These are phyloP conservation scores for Pipistrellus pipistrellus DNA, from an alignment of 2,797 vertebrate species.

Conservation along the genomic window DNA sequence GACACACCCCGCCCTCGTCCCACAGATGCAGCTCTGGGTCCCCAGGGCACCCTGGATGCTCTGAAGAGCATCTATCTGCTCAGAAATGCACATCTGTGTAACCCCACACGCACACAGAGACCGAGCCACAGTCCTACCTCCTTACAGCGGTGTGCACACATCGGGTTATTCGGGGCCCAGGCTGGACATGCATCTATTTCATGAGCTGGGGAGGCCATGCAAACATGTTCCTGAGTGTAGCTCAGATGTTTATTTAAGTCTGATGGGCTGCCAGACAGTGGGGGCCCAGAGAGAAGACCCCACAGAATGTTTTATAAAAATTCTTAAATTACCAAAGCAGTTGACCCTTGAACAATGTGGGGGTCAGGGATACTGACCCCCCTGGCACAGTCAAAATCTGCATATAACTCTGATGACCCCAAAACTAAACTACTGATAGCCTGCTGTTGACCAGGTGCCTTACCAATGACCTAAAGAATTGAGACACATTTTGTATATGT, in stretches of 20 bases:
- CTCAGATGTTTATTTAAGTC: constrained; percentile 34
- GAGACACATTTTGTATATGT: not conserved
- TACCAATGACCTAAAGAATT: not conserved
- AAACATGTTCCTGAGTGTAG: not conserved
- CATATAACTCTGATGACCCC: not conserved
- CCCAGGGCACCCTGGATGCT: not conserved
- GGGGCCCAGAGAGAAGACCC: not conserved
- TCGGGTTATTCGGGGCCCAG: not conserved
- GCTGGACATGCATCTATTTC: not conserved
- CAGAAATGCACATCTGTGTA: not conserved
- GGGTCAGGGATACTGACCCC: not conserved
- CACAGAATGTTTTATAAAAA: not conserved
- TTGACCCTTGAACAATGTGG: not conserved
- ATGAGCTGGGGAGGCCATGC: not conserved
- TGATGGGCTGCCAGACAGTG: not conserved
- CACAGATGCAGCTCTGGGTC: not conserved
- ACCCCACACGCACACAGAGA: not conserved
- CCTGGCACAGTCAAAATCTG: not conserved
- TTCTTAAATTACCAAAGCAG: not conserved
- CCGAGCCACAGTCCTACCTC: not conserved
- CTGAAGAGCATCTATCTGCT: not conserved
- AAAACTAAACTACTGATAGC: not conserved
- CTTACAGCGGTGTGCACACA: not conserved
- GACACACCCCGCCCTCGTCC: not conserved
- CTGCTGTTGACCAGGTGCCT: not conserved